Percentiles rank a stretch among this genome's conserved stretches.
phyloP scores from a whole-genome alignment of 2,888 invertebrate genomes.

The Andrena camellia region DNA sequence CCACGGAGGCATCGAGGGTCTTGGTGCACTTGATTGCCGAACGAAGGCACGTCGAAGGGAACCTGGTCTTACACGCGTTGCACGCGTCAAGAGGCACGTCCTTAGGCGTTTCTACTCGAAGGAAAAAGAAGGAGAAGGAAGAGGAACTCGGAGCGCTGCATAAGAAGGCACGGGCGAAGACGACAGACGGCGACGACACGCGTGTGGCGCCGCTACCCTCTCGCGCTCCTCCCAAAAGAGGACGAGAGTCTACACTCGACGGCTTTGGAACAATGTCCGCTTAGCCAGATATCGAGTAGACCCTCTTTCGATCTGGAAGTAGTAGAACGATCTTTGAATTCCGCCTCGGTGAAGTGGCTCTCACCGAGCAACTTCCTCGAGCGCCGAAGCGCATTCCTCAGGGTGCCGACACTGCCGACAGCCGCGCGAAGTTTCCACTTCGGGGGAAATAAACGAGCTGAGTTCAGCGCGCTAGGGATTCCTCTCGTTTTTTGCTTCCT shows the following conservation, averaged over 20 bases:
- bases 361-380: slow-evolving; percentile 20
- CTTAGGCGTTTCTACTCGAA: slow-evolving; percentile 8
- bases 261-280: not conserved
- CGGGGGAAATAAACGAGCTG: slow-evolving; percentile 31
- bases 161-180: slow-evolving; percentile 37
- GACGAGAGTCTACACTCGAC: too few relatives aligned
- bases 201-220: slow-evolving; percentile 27
- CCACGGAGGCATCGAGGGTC: not conserved
- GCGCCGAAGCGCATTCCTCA: slow-evolving; percentile 21
- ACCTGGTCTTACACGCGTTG: slow-evolving; percentile 14
- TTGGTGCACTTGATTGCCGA: slow-evolving; percentile 1
- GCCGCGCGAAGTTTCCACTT: slow-evolving; percentile 22
- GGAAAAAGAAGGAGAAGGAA: slow-evolving; percentile 1
- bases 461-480: not conserved
- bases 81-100: slow-evolving; percentile 16
- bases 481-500: too few relatives aligned
- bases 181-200: slow-evolving; percentile 35
- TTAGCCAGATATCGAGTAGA: slow-evolving; percentile 22
- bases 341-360: slow-evolving; percentile 14
- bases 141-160: slow-evolving; percentile 11
- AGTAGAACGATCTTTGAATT: slow-evolving; percentile 39
- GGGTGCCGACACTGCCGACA: slow-evolving; percentile 29
- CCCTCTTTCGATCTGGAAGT: slow-evolving; percentile 12
- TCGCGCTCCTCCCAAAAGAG: not conserved
- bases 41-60: slow-evolving; percentile 4